These are phyloP conservation scores for Catharus bicknelli DNA, from an alignment of 2,113 vertebrate species.

Conservation along the genomic window DNA sequence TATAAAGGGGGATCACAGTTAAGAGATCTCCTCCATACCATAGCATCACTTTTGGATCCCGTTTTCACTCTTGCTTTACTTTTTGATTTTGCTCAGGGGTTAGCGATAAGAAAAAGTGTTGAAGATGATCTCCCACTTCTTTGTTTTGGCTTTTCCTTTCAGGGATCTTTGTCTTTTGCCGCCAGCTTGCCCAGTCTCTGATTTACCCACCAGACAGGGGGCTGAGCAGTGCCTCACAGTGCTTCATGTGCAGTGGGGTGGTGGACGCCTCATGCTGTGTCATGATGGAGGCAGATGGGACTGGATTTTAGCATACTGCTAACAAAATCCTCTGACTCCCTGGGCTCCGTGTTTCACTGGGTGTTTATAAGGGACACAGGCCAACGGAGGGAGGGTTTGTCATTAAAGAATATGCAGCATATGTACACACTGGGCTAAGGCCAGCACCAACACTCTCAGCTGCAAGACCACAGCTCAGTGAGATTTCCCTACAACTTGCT, in stretches of 20 bases:
- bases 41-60: not conserved
- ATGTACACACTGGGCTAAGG: not conserved
- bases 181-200: not conserved
- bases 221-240: no score
- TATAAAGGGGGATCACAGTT: not conserved
- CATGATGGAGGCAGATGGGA: not conserved
- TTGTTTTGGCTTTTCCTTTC: not conserved
- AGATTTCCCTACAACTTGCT: not conserved
- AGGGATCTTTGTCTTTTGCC: rapidly evolving
- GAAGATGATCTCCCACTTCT: not conserved
- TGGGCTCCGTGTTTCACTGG: rapidly evolving
- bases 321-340: not conserved
- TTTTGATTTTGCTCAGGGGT: not conserved
- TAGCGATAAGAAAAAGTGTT: not conserved
- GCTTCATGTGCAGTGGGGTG: rapidly evolving
- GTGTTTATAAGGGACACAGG: not conserved
- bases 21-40: rapidly evolving
- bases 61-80: not conserved
- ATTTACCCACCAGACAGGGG: not conserved
- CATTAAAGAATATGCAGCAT: not conserved
- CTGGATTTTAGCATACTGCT: not conserved
- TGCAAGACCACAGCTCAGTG: not conserved
- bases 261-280: not conserved
- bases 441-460: not conserved
- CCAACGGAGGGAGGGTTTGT: not conserved